Percentiles rank a stretch among this genome's conserved stretches.
These are phyloP conservation scores for Drosophila lutescens DNA, from an alignment of 2,888 invertebrate genomes.

Conservation along the genomic window DNA sequence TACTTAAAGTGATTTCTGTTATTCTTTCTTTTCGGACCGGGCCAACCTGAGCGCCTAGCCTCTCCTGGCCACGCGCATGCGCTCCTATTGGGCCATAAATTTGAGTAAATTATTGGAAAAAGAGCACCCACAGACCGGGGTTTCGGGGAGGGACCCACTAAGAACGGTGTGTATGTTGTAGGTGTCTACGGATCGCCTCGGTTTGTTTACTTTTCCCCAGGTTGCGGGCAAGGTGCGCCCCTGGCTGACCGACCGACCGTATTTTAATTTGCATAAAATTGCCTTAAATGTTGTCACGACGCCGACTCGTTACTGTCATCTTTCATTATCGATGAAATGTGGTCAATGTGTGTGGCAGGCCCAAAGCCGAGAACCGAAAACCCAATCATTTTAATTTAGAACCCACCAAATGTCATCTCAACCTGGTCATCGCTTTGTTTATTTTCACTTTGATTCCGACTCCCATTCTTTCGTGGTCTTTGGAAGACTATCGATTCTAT, in stretches of 20 bases:
- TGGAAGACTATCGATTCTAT: conserved; percentile 62
- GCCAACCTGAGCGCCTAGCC: conserved; percentile 30
- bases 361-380: conserved; percentile 3
- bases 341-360: conserved; percentile 73
- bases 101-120: conserved; percentile 77
- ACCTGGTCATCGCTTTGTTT: conserved; percentile 65
- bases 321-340: conserved; percentile 82
- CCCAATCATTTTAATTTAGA: conserved; percentile 65
- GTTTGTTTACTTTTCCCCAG: conserved; percentile 12
- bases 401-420: conserved; percentile 56
- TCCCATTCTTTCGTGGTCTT: conserved; percentile 26
- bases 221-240: conserved; percentile 58
- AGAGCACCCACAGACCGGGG: conserved; percentile 17
- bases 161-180: conserved; percentile 29
- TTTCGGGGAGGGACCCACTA: not conserved
- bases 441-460: conserved; percentile 19
- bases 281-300: conserved; percentile 78
- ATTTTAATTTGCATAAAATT: conserved; percentile 79
- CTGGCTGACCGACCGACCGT: conserved; percentile 55
- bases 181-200: conserved; percentile 31
- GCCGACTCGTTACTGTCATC: conserved; percentile 81
- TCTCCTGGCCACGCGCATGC: conserved; percentile 53
- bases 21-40: conserved; percentile 5
- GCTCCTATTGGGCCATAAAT: conserved; percentile 61
- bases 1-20: conserved; percentile 74